Base-by-base conservation (phyloP, 2,113 vertebrate genomes). In the Solea senegalensis region DNA sequence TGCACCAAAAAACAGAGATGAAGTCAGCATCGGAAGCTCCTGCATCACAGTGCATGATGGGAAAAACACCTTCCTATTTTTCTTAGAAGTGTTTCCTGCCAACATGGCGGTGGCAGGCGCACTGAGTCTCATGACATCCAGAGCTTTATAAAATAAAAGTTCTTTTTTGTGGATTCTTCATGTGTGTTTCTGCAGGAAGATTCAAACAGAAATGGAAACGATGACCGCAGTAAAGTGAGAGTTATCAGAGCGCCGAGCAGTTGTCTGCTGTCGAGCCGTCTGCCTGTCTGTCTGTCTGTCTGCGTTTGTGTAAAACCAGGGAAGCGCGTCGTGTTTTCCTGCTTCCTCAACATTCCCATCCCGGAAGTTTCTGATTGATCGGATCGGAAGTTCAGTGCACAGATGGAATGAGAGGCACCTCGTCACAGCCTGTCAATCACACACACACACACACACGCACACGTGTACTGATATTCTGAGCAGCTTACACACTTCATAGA, bases 361-460 rank as follows among this genome's bases (percentile, higher is more conserved):
- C 83, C 44, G 59, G 83, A 89, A 81, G 80, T 80, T 82, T 88
- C 79, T 90, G 89, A 90, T 90, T 88, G 87, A 89, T 90, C 68
- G 72, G 76, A 84, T 82, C 51, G 66, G 80, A 85, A 69, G 66
- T 81, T 88, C 78, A 69, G 85, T 7, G 53, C 63, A 80, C 76
- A 65, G 83, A 88, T 80, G 78, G 85, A 88, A 65, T 72, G 85
- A 81, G 85, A 81, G 68, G 83, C 86, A 79, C 58, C 62, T 87
- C 77, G 84, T 89, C 87, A 91, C 71, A 86, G 86, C 81, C 81
- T 72, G 88, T 89, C 89, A 89, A 69, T 88, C 82, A 81, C 82
- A 56, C 55, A 10, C 65, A 50, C 79, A 49, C 69, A 62, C 59
- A 65, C 59, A 53, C 64, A 60, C 39, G 40, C 70, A 62, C 68